Base-by-base conservation (phyloP, 2,113 vertebrate species). In the Apodemus sylvaticus region DNA sequence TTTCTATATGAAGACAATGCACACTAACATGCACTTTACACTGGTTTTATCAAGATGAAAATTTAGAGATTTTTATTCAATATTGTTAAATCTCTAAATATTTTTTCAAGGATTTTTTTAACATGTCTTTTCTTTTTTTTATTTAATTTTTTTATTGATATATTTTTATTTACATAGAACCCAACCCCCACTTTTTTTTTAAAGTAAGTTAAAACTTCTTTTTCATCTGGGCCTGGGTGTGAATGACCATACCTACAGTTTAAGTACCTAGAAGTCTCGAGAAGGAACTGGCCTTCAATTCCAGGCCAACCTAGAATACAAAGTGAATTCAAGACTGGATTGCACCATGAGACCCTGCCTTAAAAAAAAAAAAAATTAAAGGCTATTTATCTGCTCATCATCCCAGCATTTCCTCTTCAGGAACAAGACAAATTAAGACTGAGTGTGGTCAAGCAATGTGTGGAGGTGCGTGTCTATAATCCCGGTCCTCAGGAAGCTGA, bases 31-130 rank as follows among this genome's bases (percentile, higher is more conserved):
- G 87, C 55, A 58, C 45, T 34, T 92, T 81, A 66, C 19, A 94
- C 3, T 81, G 19, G 51, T 66, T 90, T 95, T 73, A 90, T 92
- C 66, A 73, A 96, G 74, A 36, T 17, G 22, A 83, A 64, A 64
- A 70, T 70, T 87, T 78, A 82, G 48, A 96, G 55, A 45, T 89
- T 88, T 88, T 96, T 14, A 93, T 17, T 16, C 7, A 60, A 1
- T 89, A 26, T 86, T 71, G 31, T 39, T 53, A 13, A 88, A 34
- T 95, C 58, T 91, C 55, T 90, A 73, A 81, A 42, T 93, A 53
- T 93, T 94, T 92, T 95, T 76, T 94, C 51, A 12, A 3, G 26
- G 42, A 45, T 60, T 45, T 82, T 19, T n/a, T 86, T 66, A n/a
- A n/a, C n/a, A n/a, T n/a, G n/a, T n/a, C n/a, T n/a, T n/a, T n/a